Conservation (phyloP, 2,113 vertebrate species). For the Catharus minimus region DNA sequence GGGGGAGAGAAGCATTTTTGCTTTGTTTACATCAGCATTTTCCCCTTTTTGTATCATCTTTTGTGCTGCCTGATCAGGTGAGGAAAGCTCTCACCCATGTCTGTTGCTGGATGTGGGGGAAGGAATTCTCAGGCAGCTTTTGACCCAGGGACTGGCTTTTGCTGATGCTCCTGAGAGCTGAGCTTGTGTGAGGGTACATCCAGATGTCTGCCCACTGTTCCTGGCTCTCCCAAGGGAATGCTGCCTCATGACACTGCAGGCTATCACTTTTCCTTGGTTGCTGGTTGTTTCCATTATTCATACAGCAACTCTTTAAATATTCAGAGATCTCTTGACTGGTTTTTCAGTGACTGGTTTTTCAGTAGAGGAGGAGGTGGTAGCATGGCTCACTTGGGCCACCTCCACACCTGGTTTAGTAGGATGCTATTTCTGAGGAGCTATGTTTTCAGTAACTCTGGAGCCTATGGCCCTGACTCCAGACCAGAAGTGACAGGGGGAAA, state of each 20-base stretch:
- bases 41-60: neutral
- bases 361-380: neutral
- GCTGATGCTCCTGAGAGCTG: neutral
- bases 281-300: neutral
- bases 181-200: neutral
- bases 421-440: neutral
- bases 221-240: neutral
- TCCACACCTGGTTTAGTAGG: neutral
- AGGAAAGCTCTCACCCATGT: accelerated
- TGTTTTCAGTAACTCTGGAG: neutral
- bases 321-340: neutral
- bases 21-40: neutral
- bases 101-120: neutral
- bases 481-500: conserved; percentile 33
- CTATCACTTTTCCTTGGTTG: neutral
- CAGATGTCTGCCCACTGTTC: neutral
- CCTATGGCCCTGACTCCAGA: neutral
- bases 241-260: accelerated
- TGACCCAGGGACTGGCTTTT: neutral
- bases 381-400: accelerated
- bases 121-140: neutral
- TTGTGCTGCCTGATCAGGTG: neutral
- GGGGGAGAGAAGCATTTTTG: neutral
- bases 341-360: neutral
- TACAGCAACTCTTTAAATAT: neutral